phyloP scores from a whole-genome alignment of 2,797 vertebrate species.

The Cirrhinus mrigala region DNA sequence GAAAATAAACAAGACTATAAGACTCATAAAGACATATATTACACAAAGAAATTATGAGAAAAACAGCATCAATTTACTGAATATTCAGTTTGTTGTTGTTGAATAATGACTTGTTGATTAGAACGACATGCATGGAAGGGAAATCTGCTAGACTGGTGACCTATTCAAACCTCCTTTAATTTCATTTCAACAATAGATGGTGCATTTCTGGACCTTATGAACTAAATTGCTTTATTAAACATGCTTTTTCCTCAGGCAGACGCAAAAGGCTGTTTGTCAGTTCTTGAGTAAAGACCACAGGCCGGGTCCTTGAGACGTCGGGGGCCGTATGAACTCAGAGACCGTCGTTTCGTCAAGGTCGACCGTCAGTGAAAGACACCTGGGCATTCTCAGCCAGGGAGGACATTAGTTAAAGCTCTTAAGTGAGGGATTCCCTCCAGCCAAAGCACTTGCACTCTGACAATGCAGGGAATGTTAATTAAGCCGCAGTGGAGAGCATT shows the following conservation, averaged over 20 bases:
- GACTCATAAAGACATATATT: conserved; percentile 22
- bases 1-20: neutral
- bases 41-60: neutral
- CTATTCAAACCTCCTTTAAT: neutral
- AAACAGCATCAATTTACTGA: neutral
- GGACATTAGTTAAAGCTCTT: conserved; percentile 52
- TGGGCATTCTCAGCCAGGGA: conserved; percentile 48
- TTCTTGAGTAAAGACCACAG: conserved; percentile 21
- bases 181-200: neutral
- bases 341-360: conserved; percentile 42
- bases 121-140: neutral
- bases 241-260: neutral
- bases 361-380: conserved; percentile 49
- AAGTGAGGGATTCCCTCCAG: conserved; percentile 52
- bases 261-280: neutral
- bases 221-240: neutral
- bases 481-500: conserved; percentile 33
- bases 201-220: neutral
- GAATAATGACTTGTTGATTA: conserved; percentile 8
- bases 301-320: conserved; percentile 15
- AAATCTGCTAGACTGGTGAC: conserved; percentile 1
- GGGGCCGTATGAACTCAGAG: conserved; percentile 5
- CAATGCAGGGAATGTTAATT: conserved; percentile 51
- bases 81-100: neutral
- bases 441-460: conserved; percentile 39